Evolutionary conservation across 2,797 vertebrate species (phyloP).

Genomic region (Tragopan temminckii): DNA sequence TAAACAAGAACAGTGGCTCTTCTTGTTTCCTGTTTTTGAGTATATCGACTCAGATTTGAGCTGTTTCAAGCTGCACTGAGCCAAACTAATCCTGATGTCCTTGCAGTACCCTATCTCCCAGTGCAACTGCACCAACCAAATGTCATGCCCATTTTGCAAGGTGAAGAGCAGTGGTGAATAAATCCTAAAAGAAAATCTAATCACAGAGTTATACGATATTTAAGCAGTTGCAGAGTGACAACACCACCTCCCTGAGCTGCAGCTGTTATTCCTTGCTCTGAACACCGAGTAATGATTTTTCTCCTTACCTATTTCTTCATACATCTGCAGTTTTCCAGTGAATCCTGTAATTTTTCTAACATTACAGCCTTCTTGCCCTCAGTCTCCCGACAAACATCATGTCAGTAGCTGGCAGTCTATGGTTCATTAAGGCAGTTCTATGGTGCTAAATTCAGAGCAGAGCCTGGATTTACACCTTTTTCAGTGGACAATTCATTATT

Average conservation of each 20-base stretch:
- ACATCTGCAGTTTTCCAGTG: not conserved
- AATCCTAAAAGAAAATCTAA: not conserved
- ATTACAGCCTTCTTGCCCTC: slow-evolving; percentile 24
- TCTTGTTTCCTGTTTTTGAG: not conserved
- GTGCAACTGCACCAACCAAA: not conserved
- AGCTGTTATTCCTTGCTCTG: slow-evolving; percentile 11
- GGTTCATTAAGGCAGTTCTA: slow-evolving; percentile 67
- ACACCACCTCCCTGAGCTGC: not conserved
- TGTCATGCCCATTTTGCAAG: not conserved
- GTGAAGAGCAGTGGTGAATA: not conserved
- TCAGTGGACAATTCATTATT: slow-evolving; percentile 65
- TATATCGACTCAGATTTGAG: not conserved
- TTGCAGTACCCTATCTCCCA: not conserved
- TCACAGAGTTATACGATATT: not conserved
- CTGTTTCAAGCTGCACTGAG: not conserved
- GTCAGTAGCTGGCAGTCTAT: slow-evolving; percentile 67
- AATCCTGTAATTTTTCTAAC: slow-evolving; percentile 16
- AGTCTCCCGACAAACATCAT: slow-evolving; percentile 31
- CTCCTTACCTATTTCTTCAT: slow-evolving; percentile 42
- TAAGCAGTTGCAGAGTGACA: slow-evolving; percentile 1
- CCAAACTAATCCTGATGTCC: not conserved
- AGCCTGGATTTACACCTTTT: slow-evolving; percentile 61
- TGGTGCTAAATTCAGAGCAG: not conserved
- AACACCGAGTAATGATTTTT: slow-evolving; percentile 18
- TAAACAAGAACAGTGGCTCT: not conserved